phyloP scores from a whole-genome alignment of 2,113 vertebrate species.

The Tachuris rubrigastra region DNA sequence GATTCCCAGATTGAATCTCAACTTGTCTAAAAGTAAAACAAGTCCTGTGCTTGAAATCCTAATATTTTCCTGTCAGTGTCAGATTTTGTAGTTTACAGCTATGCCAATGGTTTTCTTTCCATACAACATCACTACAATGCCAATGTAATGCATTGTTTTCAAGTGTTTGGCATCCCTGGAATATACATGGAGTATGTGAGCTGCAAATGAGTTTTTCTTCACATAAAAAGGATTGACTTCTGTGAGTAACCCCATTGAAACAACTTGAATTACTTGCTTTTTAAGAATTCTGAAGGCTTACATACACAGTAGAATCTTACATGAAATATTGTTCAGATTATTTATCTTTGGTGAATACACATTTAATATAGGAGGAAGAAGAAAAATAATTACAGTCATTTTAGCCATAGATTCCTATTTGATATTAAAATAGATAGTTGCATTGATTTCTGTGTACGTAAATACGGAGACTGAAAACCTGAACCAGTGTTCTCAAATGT shows the following conservation, averaged over 20 bases:
- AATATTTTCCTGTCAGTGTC: background rate
- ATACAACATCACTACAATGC: background rate
- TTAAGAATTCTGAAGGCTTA: background rate
- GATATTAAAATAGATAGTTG: background rate
- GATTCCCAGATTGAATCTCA: background rate
- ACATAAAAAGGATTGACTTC: background rate
- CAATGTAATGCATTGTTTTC: background rate
- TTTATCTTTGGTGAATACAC: background rate
- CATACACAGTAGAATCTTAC: background rate
- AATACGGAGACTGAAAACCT: background rate
- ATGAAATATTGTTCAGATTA: background rate
- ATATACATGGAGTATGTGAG: background rate
- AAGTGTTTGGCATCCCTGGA: background rate
- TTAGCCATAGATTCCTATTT: background rate
- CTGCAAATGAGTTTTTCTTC: background rate
- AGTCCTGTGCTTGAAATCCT: background rate
- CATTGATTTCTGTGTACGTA: background rate
- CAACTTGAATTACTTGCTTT: background rate
- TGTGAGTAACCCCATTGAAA: background rate
- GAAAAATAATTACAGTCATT: background rate
- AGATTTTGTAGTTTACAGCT: background rate
- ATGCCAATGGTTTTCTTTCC: background rate
- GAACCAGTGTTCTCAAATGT: background rate
- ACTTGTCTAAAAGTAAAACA: background rate
- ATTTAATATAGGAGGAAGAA: background rate